These are phyloP conservation scores for Merodon equestris DNA, from an alignment of 2,888 invertebrate genomes.

Conservation along the genomic window DNA sequence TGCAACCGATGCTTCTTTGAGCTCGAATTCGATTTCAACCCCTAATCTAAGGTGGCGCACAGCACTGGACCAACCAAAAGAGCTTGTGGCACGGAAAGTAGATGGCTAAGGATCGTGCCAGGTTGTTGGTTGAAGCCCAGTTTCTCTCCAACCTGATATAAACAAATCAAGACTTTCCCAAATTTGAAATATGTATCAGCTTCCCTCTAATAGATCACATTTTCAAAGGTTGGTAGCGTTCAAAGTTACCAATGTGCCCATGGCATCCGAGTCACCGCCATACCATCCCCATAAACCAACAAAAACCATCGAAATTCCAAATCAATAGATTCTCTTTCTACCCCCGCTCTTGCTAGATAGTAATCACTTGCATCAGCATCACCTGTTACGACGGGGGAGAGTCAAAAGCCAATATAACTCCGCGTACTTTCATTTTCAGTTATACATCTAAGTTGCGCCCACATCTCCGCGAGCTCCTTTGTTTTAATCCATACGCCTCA, in stretches of 20 bases:
- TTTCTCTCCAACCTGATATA: too few relatives aligned
- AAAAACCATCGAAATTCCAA: constrained; percentile 30
- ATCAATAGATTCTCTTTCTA: constrained; percentile 36
- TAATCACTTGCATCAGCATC: constrained; percentile 51
- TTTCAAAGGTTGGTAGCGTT: constrained; percentile 46
- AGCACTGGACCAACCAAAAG: too few relatives aligned
- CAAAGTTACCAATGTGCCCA: constrained; percentile 6
- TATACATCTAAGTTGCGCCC: constrained; percentile 59
- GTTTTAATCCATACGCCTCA: constrained; percentile 62
- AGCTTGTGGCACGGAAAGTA: too few relatives aligned
- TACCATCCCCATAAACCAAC: neutral
- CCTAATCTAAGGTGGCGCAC: too few relatives aligned
- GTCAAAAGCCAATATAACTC: constrained; percentile 62
- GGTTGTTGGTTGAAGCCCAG: too few relatives aligned
- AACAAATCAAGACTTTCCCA: too few relatives aligned
- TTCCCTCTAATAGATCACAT: constrained; percentile 15
- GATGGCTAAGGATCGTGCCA: too few relatives aligned
- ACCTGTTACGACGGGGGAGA: constrained; percentile 52
- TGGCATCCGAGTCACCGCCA: constrained; percentile 20
- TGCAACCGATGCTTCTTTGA: too few relatives aligned
- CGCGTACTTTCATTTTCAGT: constrained; percentile 67
- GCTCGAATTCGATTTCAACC: too few relatives aligned
- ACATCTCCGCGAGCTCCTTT: constrained; percentile 53
- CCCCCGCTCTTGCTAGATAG: constrained; percentile 4
- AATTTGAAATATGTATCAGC: too few relatives aligned